These are phyloP conservation scores for Cephus sareptanus DNA, from an alignment of 2,888 invertebrate species.

Conservation along the genomic window DNA sequence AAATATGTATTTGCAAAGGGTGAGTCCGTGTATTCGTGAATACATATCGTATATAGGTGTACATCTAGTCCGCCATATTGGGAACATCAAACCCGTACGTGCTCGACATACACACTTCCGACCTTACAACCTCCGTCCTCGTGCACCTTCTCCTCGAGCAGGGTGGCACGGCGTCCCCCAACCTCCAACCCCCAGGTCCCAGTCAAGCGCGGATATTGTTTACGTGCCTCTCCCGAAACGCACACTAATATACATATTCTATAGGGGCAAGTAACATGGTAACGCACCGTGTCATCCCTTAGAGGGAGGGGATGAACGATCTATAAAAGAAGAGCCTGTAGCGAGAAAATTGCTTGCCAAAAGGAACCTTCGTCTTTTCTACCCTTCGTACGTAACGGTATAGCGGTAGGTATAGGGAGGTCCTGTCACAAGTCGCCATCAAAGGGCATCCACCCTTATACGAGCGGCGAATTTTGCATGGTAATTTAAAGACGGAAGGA, in stretches of 20 bases:
- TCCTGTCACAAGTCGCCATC: neutral
- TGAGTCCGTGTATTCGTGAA: constrained; percentile 1
- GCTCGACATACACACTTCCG: constrained; percentile 37
- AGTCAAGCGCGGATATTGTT: constrained; percentile 24
- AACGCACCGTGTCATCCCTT: neutral
- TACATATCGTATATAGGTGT: constrained; percentile 9
- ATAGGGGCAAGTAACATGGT: constrained; percentile 3
- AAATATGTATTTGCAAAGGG: neutral
- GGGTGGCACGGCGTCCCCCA: neutral
- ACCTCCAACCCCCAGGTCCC: constrained; percentile 5
- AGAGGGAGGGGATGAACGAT: neutral
- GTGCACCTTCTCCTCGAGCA: constrained; percentile 8
- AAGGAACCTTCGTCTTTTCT: neutral
- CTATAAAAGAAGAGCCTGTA: constrained; percentile 7
- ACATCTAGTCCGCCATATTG: constrained; percentile 34
- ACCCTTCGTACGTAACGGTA: neutral
- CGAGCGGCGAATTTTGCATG: neutral
- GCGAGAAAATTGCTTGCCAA: constrained; percentile 5
- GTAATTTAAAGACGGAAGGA: neutral
- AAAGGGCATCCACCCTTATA: neutral
- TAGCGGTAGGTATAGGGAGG: neutral
- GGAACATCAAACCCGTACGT: constrained; percentile 44
- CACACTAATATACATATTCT: constrained; percentile 5
- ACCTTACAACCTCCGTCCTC: constrained; percentile 14
- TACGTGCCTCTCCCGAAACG: constrained; percentile 24